Base-by-base conservation (phyloP, 2,113 vertebrate species). In the Echinops telfairi region DNA sequence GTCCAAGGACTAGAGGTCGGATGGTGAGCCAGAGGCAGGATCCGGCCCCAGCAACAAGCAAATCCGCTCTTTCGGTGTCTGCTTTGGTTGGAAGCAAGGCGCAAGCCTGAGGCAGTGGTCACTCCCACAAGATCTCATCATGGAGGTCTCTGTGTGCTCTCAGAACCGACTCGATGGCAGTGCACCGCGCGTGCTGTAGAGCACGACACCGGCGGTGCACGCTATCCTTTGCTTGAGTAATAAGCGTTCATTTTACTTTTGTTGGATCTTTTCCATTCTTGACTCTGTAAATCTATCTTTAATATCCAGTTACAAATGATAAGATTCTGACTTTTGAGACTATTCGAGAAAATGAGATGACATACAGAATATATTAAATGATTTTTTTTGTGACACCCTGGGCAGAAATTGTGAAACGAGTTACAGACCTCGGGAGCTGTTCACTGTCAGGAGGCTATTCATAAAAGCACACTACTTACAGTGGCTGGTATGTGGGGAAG, bases 251-350 rank as follows among this genome's bases (percentile, higher is more conserved):
- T 77, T 88, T 93, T 83, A 71, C 33, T 53, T 6, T 53, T 81
- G 14, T 22, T 92, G 75, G 40, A 58, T 66, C 58, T 43, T 43
- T 87, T 68, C 85, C 47, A 66, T 47, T 57, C 62, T 88, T 88
- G 87, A 78, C 58, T 86, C 81, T 5, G 1, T 4, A 29, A 36
- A 57, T 88, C 80, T 90, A 2, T 91, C 76, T 92, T 94, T 94
- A 96, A 95, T 93, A 95, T 95, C 53, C 47, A 92, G 71, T 96
- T 96, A 94, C 80, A 96, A 91, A 93, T 94, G 91, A 89, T 91
- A 85, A 6, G 20, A 88, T 91, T 86, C 84, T 93, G 82, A 93
- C 95, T 92, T 93, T 70, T 78, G 94, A 95, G 95, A 94, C 64
- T 94, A 84, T 78, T 95, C 60, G 85, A 96, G 77, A 91, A 71